phyloP scores from a whole-genome alignment of 92 coral and sea anemone species.

The Paragorgia papillata region DNA sequence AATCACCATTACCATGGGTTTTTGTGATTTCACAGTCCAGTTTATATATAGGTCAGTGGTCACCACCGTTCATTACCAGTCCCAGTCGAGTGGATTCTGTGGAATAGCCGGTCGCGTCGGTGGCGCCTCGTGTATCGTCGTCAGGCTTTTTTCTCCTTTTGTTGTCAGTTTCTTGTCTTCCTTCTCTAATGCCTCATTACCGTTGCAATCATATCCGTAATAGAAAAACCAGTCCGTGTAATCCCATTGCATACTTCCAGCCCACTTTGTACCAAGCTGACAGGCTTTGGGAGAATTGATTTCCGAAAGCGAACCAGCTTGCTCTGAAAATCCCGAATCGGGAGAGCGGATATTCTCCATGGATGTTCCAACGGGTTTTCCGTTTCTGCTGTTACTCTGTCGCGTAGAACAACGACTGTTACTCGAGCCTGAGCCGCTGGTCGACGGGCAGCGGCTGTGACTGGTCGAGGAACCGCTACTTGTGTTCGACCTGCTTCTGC shows the following conservation, averaged over 20 bases:
- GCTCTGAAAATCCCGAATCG: constrained; percentile 39
- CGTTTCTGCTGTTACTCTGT: neutral
- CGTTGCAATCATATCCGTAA: constrained; percentile 5
- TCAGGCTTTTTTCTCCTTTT: neutral
- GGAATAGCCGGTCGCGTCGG: neutral
- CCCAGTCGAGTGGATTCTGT: constrained; percentile 45
- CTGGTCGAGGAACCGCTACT: constrained; percentile 14
- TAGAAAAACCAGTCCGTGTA: constrained; percentile 26
- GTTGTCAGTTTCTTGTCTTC: neutral
- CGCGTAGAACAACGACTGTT: constrained; percentile 38
- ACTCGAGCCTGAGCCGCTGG: constrained; percentile 22
- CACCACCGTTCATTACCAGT: constrained; percentile 14
- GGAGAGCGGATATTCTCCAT: constrained; percentile 17
- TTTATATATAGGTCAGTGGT: neutral
- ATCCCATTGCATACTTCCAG: constrained; percentile 45
- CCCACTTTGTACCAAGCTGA: constrained; percentile 38
- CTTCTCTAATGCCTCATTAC: too few species aligned
- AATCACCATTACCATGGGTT: too few species aligned
- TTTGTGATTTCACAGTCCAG: too few species aligned
- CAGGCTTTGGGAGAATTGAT: constrained; percentile 9
- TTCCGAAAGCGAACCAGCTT: constrained; percentile 18
- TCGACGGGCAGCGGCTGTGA: constrained; percentile 23
- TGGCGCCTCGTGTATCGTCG: constrained; percentile 27
- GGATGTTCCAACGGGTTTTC: constrained; percentile 3
- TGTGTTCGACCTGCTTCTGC: constrained; percentile 19